Evolutionary conservation across 2,888 invertebrate species (phyloP), one percentile per base, ranked within the genome.

Genomic region (Julus scanicus): DNA sequence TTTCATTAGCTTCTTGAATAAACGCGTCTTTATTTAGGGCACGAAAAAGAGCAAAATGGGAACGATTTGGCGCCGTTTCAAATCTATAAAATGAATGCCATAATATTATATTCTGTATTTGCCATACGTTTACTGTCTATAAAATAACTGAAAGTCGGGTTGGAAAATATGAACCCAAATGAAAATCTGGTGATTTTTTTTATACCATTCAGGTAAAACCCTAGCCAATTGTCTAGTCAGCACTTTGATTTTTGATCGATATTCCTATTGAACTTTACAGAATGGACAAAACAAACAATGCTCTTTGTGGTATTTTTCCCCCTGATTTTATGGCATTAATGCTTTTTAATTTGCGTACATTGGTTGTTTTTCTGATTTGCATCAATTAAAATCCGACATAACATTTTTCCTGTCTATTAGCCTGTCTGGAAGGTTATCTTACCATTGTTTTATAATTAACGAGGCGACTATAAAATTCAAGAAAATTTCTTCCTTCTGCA

Each of bases 51-150:
- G 80, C 80, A 80, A 80, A 37, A 37, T 80, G 80, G 80, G 37
- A 80, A 37, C 80, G 80, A 80, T 80, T 80, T 80, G 80, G 80
- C 80, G 80, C 37, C 37, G 80, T 37, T 80, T 80, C 80, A 80
- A 37, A 80, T 80, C 80, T 80, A 80, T 80, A 80, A 80, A 80
- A 80, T 80, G 37, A 80, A 80, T 80, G 80, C 11, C 80, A 80
- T 80, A 37, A 37, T 80, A 80, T 37, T 37, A 80, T 80, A 37
- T 80, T 80, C 80, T 9, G 80, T 80, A 20, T 20, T 20, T 80
- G 37, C 80, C 80, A 80, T 80, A 80, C 29, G 80, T 17, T 53
- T 53, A 53, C 15, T 37, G 37, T 37, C 80, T 80, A 80, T 80
- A 37, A 80, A 80, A 80, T 37, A 80, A 80, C 80, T 80, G 37